phyloP scores from a whole-genome alignment of 64 coral and sea anemone species.

The Astreopora myriophthalma region DNA sequence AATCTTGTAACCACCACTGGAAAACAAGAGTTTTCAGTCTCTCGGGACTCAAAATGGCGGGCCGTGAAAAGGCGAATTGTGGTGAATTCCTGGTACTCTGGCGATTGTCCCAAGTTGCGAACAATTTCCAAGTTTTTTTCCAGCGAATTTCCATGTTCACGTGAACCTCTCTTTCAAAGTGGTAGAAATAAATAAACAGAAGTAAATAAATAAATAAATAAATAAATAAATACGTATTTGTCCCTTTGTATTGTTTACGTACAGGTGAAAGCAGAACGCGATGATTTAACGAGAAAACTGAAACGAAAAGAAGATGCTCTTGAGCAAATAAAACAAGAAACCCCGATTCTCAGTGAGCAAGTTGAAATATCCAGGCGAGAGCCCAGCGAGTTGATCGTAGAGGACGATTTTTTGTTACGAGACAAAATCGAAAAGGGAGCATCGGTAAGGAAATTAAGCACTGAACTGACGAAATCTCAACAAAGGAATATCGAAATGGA shows the following conservation, averaged over 20 bases:
- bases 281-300: constrained; percentile 69
- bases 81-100: no score
- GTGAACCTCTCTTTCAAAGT: no score
- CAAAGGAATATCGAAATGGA: constrained; percentile 90
- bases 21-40: no score
- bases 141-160: no score
- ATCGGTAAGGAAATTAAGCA: constrained; percentile 64
- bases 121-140: no score
- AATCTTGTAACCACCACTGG: no score
- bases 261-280: constrained; percentile 80
- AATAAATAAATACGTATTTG: no score
- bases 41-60: no score
- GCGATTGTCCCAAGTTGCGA: no score
- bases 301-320: constrained; percentile 64
- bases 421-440: constrained; percentile 58
- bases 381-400: constrained; percentile 54
- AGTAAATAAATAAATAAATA: no score
- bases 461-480: constrained; percentile 86
- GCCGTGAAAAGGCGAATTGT: no score
- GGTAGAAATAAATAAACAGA: no score
- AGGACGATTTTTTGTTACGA: constrained; percentile 65
- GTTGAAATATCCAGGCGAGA: constrained; percentile 70
- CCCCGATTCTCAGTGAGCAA: constrained; percentile 69
- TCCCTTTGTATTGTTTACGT: neutral
- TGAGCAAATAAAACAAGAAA: constrained; percentile 58